Evolutionary conservation across 2,113 vertebrate species (phyloP), one percentile per base, ranked within the genome.

Genomic region (Gopherus evgoodei): DNA sequence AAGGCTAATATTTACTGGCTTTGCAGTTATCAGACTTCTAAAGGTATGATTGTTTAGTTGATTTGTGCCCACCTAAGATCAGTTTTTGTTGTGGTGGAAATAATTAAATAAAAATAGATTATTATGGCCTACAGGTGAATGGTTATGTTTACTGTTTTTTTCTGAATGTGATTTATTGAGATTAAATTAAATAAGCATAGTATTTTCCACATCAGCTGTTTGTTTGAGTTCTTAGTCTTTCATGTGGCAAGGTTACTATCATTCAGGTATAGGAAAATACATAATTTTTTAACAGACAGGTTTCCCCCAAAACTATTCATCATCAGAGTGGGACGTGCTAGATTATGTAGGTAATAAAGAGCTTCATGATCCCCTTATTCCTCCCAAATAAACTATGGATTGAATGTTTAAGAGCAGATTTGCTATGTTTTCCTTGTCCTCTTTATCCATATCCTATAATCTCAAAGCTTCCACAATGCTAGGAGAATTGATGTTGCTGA

Each of bases 61-160:
- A 78, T 89, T 86, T 90, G 21, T 93, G 57, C 35, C 42, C 94
- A 83, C 81, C 65, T 93, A 21, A 25, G 24, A 44, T 25, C 38
- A 19, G 35, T 76, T 22, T 44, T 14, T 27, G 91, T 93, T 83
- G 1, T 31, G 52, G 0, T 59, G 59, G 91, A 82, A 29, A 82
- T 80, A 90, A 85, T 83, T 69, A 95, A 94, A 65, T 4, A 96
- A 59, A 93, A 93, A 83, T 75, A 93, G 88, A 82, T 87, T 76
- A 81, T 35, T 0, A 1, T 27, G 25, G 13, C 86, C 94, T 90
- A 84, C 49, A 91, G 24, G 42, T 69, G 62, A 89, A 86, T 62
- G 50, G 80, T 87, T 3, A 81, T 2, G 11, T 56, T 22, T 56
- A 22, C 56, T 69, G 3, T 81, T 16, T 84, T 84, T 94, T 94